Percentiles rank a stretch among this genome's conserved stretches.
phyloP scores from a whole-genome alignment of 1,140 invertebrate species.

The Drosophila cardini region DNA sequence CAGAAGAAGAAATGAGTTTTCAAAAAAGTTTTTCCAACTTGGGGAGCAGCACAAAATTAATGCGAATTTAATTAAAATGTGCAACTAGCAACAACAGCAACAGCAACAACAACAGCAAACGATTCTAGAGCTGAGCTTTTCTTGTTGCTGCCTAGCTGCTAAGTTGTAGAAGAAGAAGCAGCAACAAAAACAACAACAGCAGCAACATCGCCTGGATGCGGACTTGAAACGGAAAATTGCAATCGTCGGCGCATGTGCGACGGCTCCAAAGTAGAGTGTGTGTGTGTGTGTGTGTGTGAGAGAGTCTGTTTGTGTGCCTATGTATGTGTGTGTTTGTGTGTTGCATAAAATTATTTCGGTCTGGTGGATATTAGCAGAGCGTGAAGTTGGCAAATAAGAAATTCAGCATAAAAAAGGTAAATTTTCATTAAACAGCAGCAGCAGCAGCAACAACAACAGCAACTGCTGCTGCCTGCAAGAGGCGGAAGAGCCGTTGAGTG shows the following conservation, averaged over 20 bases:
- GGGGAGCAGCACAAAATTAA: constrained; percentile 71
- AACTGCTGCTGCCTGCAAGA: constrained; percentile 50
- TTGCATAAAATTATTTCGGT: constrained; percentile 85
- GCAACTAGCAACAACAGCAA: constrained; percentile 72
- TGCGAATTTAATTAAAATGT: constrained; percentile 84
- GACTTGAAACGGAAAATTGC: constrained; percentile 55
- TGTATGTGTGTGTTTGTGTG: constrained; percentile 66
- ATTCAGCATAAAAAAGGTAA: constrained; percentile 74
- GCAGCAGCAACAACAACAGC: constrained; percentile 31
- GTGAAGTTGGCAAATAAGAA: constrained; percentile 84
- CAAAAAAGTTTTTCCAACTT: constrained; percentile 78
- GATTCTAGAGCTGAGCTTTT: constrained; percentile 77
- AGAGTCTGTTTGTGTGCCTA: constrained; percentile 16
- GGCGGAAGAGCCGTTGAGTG: constrained; percentile 28
- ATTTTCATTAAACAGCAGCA: constrained; percentile 76
- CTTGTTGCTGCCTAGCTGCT: constrained; percentile 60
- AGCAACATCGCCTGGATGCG: constrained; percentile 37
- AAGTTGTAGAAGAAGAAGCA: constrained; percentile 64
- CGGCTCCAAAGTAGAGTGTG: constrained; percentile 43
- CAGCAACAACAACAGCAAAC: constrained; percentile 45
- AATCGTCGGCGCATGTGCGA: constrained; percentile 68
- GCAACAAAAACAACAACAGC: constrained; percentile 33
- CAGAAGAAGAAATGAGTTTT: constrained; percentile 76
- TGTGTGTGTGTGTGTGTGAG: constrained; percentile 11
- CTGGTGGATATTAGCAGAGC: constrained; percentile 84